phyloP scores from a whole-genome alignment of 2,797 vertebrate species.

The Chaetodon trifasciatus region DNA sequence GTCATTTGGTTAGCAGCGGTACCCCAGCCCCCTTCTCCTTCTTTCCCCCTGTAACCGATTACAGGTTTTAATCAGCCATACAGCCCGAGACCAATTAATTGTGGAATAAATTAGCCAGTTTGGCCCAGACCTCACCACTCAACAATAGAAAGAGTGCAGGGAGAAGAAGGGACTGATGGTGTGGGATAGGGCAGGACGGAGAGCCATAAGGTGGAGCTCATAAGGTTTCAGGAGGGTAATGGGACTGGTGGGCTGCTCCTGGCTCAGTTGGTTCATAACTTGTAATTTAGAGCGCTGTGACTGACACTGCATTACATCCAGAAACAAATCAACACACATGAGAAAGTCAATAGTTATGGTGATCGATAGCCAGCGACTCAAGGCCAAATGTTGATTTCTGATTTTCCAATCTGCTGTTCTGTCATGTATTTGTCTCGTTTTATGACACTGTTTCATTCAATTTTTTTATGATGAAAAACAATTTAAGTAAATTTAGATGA shows the following conservation, averaged over 20 bases:
- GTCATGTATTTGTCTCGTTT: conserved; percentile 40
- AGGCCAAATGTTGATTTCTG: conserved; percentile 44
- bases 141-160: conserved; percentile 62
- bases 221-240: conserved; percentile 42
- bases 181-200: conserved; percentile 43
- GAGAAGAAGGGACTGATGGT: conserved; percentile 46
- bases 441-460: conserved; percentile 13
- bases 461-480: conserved; percentile 15
- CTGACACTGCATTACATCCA: conserved; percentile 40
- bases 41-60: conserved; percentile 70
- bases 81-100: conserved; percentile 78
- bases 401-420: conserved; percentile 35
- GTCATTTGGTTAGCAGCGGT: conserved; percentile 60
- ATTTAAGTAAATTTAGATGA: conserved; percentile 3
- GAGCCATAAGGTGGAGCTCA: conserved; percentile 48
- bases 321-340: conserved; percentile 52
- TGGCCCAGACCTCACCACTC: conserved; percentile 60
- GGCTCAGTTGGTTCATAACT: conserved; percentile 51
- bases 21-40: conserved; percentile 41
- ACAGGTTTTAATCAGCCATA: conserved; percentile 82
- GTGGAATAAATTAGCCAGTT: conserved; percentile 78
- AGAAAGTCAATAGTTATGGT: conserved; percentile 58
- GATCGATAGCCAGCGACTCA: conserved; percentile 42
- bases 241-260: conserved; percentile 25
- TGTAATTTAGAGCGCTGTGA: conserved; percentile 54